phyloP scores from a whole-genome alignment of 2,113 vertebrate genomes.

The Mionectes macconnelli region DNA sequence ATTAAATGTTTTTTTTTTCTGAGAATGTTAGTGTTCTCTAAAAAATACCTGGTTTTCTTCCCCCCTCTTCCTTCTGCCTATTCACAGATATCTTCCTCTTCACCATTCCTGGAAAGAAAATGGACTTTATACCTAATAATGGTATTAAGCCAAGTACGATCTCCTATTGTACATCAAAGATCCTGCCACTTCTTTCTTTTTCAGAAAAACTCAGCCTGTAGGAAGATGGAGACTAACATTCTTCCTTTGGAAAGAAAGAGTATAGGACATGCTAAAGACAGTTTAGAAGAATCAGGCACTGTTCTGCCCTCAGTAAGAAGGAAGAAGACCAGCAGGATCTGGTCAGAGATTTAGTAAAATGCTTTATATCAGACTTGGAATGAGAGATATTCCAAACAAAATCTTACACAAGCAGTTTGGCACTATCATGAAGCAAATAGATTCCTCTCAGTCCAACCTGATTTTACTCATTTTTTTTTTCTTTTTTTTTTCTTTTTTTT shows the following conservation, averaged over 20 bases:
- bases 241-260: not conserved
- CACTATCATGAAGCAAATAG: not conserved
- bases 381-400: not conserved
- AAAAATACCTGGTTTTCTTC: not conserved
- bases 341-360: not conserved
- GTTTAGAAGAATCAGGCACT: not conserved
- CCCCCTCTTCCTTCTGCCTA: not conserved
- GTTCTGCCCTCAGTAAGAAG: not conserved
- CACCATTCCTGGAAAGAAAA: not conserved
- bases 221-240: not conserved
- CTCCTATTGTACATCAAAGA: not conserved
- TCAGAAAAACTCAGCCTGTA: not conserved
- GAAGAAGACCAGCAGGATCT: not conserved
- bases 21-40: not conserved
- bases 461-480: accelerated
- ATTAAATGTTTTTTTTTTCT: not conserved
- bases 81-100: not conserved
- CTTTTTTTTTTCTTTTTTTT: not conserved
- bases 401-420: not conserved
- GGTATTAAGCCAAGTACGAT: not conserved
- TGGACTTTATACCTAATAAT: not conserved
- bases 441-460: not conserved
- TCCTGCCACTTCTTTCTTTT: not conserved
- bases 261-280: not conserved
- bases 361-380: not conserved